Percentiles rank a stretch among this genome's conserved stretches.
phyloP scores from a whole-genome alignment of 1,140 invertebrate genomes.

The Papilio dardanus region DNA sequence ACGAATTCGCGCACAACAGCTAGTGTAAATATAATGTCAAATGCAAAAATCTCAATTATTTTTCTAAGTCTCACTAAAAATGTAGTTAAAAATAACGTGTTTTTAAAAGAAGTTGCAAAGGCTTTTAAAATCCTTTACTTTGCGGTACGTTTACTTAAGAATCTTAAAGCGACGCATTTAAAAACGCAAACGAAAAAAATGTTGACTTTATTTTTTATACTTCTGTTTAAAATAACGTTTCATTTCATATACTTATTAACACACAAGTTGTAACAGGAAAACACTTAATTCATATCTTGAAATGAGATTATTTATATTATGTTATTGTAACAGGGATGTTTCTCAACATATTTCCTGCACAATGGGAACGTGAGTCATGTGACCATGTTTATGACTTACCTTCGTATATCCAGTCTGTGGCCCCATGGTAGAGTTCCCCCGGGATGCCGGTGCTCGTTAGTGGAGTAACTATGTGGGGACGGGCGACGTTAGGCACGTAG shows the following conservation, averaged over 20 bases:
- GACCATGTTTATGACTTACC: constrained; percentile 48
- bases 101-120: constrained; percentile 4
- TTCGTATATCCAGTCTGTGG: constrained; percentile 91
- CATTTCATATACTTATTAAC: too few relatives aligned
- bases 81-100: constrained; percentile 22
- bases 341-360: too few relatives aligned
- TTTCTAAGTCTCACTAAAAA: background rate
- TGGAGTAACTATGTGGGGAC: constrained; percentile 63
- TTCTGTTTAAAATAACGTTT: background rate
- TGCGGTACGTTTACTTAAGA: constrained; percentile 14
- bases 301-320: too few relatives aligned
- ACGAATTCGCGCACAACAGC: too few relatives aligned
- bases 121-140: background rate
- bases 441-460: constrained; percentile 85
- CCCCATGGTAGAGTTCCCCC: constrained; percentile 88
- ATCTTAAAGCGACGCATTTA: constrained; percentile 8
- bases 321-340: too few relatives aligned
- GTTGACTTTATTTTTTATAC: background rate
- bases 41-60: background rate
- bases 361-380: too few relatives aligned
- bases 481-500: constrained; percentile 82
- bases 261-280: too few relatives aligned
- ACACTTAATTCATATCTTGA: too few relatives aligned
- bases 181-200: constrained; percentile 6
- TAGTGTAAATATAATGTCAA: background rate